Evolutionary conservation across 2,888 invertebrate species (phyloP).

Genomic region (Brenthis ino): DNA sequence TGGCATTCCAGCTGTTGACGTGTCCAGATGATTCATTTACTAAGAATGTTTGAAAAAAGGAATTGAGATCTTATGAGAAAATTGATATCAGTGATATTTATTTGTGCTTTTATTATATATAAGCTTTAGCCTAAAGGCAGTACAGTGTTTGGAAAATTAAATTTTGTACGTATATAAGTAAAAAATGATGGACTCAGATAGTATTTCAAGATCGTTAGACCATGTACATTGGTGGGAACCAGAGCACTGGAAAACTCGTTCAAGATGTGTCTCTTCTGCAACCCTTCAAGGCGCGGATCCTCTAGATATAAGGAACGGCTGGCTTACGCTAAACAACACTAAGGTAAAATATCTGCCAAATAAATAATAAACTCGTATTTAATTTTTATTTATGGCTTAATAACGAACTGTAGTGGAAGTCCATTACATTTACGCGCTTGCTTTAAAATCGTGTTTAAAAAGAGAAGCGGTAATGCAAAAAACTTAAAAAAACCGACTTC

Average conservation of each 20-base stretch:
- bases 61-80: not conserved
- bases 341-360: constrained; percentile 51
- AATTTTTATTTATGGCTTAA: no score
- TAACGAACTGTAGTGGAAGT: no score
- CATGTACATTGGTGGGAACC: constrained; percentile 73
- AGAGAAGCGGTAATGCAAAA: no score
- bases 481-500: no score
- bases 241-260: constrained; percentile 58
- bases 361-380: no score
- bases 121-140: no score
- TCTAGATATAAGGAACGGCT: constrained; percentile 67
- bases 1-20: not conserved
- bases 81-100: no score
- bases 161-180: no score
- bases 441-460: no score
- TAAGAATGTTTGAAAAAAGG: not conserved
- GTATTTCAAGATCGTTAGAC: constrained; percentile 61
- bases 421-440: no score
- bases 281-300: constrained; percentile 63
- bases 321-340: constrained; percentile 63
- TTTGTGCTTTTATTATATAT: no score
- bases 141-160: no score
- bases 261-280: constrained; percentile 59
- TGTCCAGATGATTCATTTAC: not conserved
- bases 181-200: constrained; percentile 56